Evolutionary conservation across 2,797 vertebrate genomes (phyloP).

Genomic region (Helostoma temminkii): DNA sequence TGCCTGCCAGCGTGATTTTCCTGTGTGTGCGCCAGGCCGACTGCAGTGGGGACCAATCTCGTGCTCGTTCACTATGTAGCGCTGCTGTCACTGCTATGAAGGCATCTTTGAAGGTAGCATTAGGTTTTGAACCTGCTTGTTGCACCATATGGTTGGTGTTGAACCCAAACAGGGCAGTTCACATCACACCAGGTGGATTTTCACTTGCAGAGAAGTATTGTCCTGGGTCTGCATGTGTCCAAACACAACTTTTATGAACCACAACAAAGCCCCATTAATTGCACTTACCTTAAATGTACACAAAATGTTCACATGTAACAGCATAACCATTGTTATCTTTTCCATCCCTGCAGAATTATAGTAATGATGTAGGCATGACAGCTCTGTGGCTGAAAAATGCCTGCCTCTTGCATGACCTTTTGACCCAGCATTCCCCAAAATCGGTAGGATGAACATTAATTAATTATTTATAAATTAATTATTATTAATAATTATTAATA

Average conservation of each 20-base stretch:
- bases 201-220: constrained; percentile 1
- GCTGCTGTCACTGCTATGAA: constrained; percentile 79
- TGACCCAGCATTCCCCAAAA: constrained; percentile 80
- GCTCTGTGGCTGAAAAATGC: constrained; percentile 86
- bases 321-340: neutral
- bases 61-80: constrained; percentile 73
- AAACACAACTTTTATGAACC: neutral
- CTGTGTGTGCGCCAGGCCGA: constrained; percentile 85
- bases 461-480: neutral
- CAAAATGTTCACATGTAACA: neutral
- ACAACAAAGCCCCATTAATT: neutral
- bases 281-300: neutral
- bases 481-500: no score
- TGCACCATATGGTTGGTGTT: constrained; percentile 46
- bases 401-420: constrained; percentile 81
- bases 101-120: constrained; percentile 84
- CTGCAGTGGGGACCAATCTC: constrained; percentile 68
- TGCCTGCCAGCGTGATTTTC: constrained; percentile 84
- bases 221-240: constrained; percentile 4
- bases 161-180: constrained; percentile 27
- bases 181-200: constrained; percentile 19
- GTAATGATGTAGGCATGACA: constrained; percentile 74
- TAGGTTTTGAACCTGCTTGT: neutral
- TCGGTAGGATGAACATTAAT: constrained; percentile 53
- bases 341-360: constrained; percentile 79